Evolutionary conservation across 2,888 invertebrate species (phyloP).

Genomic region (Argyresthia albistria): DNA sequence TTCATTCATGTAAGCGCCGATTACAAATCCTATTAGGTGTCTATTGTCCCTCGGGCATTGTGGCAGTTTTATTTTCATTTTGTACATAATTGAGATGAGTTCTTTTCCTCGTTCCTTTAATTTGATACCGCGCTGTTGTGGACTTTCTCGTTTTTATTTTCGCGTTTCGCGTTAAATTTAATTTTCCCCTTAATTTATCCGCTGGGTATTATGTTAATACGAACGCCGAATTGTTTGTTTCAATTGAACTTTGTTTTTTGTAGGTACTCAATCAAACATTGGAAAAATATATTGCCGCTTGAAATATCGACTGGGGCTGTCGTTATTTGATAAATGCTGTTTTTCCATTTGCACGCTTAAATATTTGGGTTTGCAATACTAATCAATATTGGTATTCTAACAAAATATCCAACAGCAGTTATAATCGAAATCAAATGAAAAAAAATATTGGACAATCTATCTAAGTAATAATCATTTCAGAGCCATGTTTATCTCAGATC

Average conservation of each 20-base stretch:
- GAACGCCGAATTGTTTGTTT: slow-evolving; percentile 1
- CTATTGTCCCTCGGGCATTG: slow-evolving; percentile 24
- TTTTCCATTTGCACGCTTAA: too few species aligned
- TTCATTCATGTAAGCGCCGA: slow-evolving; percentile 36
- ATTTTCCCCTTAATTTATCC: background rate
- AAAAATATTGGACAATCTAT: too few species aligned
- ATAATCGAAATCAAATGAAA: too few species aligned
- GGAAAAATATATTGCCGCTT: background rate
- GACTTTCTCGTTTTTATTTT: slow-evolving; percentile 5
- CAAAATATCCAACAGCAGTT: too few species aligned
- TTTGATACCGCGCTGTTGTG: slow-evolving; percentile 35
- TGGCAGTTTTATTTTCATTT: slow-evolving; percentile 47
- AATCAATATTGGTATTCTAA: too few species aligned
- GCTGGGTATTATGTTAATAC: background rate
- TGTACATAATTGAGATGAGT: slow-evolving; percentile 53
- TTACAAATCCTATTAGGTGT: slow-evolving; percentile 53
- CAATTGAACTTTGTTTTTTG: background rate
- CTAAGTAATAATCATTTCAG: too few species aligned
- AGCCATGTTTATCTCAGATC: too few species aligned
- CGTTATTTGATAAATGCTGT: too few species aligned
- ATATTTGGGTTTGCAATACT: too few species aligned
- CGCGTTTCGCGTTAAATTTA: background rate
- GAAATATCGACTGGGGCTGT: background rate
- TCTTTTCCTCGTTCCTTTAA: slow-evolving; percentile 30
- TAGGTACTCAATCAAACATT: too few species aligned